phyloP scores from a whole-genome alignment of 2,113 vertebrate species.

The Empidonax alnorum region DNA sequence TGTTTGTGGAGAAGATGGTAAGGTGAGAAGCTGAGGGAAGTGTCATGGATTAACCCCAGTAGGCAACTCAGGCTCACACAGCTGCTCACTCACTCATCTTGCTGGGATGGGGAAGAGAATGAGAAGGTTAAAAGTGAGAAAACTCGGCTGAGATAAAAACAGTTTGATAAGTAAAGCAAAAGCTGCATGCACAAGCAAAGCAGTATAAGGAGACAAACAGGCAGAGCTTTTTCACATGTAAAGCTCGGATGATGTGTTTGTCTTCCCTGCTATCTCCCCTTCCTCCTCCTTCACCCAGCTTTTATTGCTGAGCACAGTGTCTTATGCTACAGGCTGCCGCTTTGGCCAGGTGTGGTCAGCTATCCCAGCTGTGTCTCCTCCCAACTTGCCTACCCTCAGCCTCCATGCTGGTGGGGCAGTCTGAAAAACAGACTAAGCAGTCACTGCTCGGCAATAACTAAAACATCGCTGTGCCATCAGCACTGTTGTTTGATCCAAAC shows the following conservation, averaged over 20 bases:
- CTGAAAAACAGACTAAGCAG: background rate
- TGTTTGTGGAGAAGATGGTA: background rate
- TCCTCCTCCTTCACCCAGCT: background rate
- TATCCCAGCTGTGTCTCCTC: background rate
- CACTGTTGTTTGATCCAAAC: background rate
- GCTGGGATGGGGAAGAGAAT: background rate
- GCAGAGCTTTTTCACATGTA: background rate
- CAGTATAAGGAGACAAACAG: background rate
- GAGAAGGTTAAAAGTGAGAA: background rate
- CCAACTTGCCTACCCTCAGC: too few relatives aligned
- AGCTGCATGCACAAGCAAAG: fast-evolving
- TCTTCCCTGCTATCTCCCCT: background rate
- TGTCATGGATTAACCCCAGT: background rate
- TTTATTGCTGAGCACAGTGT: background rate
- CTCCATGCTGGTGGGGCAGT: background rate
- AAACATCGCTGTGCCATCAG: background rate
- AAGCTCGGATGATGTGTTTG: too few relatives aligned
- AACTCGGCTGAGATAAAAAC: background rate
- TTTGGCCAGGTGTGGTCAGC: background rate
- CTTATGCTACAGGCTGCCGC: background rate
- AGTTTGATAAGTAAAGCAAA: background rate
- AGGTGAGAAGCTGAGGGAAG: background rate
- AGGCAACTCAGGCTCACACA: background rate
- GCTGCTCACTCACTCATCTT: background rate
- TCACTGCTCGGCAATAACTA: background rate